These are phyloP conservation scores for Acropora tenuis DNA, from an alignment of 64 coral and sea anemone species.

Conservation along the genomic window DNA sequence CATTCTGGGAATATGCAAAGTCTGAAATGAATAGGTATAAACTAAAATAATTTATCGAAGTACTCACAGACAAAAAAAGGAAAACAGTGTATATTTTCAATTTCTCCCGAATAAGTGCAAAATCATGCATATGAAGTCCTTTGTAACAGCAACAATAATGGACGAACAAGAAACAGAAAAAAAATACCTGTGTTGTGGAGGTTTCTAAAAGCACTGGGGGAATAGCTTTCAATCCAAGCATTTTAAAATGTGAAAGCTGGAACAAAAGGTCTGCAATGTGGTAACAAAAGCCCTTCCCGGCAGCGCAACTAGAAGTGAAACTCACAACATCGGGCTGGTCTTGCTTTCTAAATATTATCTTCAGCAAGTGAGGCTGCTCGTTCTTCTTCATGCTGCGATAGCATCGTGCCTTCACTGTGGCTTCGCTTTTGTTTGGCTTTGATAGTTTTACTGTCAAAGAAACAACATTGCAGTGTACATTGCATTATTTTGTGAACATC, in stretches of 20 bases:
- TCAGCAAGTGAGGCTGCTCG: conserved; percentile 19
- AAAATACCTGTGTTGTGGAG: not conserved
- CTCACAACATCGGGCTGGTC: not conserved
- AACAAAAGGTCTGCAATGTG: not conserved
- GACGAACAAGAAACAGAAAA: too few species aligned
- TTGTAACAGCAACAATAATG: too few species aligned
- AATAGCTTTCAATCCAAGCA: conserved; percentile 33
- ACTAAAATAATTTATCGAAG: too few species aligned
- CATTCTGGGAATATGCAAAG: conserved; percentile 54
- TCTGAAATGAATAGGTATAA: not conserved
- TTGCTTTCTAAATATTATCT: not conserved
- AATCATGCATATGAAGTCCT: too few species aligned
- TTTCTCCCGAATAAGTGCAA: too few species aligned
- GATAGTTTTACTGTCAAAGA: too few species aligned
- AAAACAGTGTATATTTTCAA: too few species aligned
- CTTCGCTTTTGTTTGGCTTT: too few species aligned
- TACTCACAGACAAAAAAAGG: too few species aligned
- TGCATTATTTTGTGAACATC: too few species aligned
- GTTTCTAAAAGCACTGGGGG: not conserved
- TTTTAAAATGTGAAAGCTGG: conserved; percentile 34
- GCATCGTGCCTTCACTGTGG: not conserved
- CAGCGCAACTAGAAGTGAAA: conserved; percentile 37
- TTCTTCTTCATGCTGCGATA: conserved; percentile 49
- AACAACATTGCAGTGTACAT: too few species aligned
- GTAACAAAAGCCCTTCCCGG: conserved; percentile 37